A percentile compares a stretch with the other conserved stretches of the same genome.
Evolutionary conservation across 2,797 vertebrate species (phyloP).

Genomic region (Arnoldichthys spilopterus): DNA sequence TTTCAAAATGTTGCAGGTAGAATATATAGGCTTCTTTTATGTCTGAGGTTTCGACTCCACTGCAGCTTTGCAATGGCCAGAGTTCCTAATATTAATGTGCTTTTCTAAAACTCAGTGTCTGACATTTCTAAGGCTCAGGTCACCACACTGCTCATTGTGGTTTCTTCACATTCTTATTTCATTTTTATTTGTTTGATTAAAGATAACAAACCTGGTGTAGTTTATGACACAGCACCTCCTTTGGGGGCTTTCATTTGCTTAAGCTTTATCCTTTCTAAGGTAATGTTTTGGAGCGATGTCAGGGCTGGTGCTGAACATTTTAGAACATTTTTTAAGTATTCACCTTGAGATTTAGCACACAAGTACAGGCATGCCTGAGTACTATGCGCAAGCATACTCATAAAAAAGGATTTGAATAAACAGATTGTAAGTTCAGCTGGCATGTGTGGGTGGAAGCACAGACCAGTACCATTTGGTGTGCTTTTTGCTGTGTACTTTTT

Average conservation of each 20-base stretch:
- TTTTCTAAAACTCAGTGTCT: background rate
- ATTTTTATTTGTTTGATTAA: slow-evolving; percentile 9
- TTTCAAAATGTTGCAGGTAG: background rate
- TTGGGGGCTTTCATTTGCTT: too few species aligned
- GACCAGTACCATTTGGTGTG: slow-evolving; percentile 24
- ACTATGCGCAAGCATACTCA: background rate
- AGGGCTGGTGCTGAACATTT: background rate
- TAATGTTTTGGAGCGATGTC: background rate
- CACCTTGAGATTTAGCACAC: slow-evolving; percentile 5
- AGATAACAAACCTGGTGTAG: background rate
- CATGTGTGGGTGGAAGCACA: slow-evolving; percentile 42
- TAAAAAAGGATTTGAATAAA: slow-evolving; percentile 30
- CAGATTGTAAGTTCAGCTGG: slow-evolving; percentile 44
- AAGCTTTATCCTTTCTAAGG: background rate
- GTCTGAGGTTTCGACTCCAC: background rate
- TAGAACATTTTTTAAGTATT: background rate
- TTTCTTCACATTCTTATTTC: background rate
- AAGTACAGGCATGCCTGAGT: background rate
- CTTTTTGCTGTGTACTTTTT: background rate
- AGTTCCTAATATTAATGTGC: background rate
- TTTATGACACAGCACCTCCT: background rate
- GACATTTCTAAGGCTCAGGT: too few species aligned
- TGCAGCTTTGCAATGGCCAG: background rate
- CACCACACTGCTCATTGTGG: background rate
- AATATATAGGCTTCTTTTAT: background rate